phyloP scores from a whole-genome alignment of 2,797 vertebrate genomes.

The Taenioides sp. region DNA sequence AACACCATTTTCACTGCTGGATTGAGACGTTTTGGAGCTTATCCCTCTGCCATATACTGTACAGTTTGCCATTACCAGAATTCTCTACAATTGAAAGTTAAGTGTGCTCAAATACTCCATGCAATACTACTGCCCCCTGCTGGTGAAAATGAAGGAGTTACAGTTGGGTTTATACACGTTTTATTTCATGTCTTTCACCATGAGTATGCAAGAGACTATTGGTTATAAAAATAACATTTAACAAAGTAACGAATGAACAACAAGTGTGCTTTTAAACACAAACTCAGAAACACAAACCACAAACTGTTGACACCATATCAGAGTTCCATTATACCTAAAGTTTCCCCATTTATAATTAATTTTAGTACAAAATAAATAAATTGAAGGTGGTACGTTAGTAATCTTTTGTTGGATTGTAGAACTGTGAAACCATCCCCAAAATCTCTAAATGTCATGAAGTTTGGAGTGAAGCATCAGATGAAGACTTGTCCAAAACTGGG shows the following conservation, averaged over 20 bases:
- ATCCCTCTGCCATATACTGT: neutral
- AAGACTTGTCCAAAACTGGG: conserved; percentile 10
- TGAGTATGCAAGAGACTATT: conserved; percentile 18
- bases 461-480: neutral
- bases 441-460: neutral
- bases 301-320: neutral
- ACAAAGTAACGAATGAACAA: conserved; percentile 8
- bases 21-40: neutral
- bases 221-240: conserved; percentile 55
- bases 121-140: conserved; percentile 71
- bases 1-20: neutral
- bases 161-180: conserved; percentile 17
- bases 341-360: conserved; percentile 1
- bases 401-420: conserved; percentile 8
- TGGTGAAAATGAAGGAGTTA: conserved; percentile 36
- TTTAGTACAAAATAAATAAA: conserved; percentile 32
- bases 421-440: conserved; percentile 23
- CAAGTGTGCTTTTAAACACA: conserved; percentile 7
- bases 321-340: neutral
- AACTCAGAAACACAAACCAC: conserved; percentile 14
- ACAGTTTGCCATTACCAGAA: neutral
- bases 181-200: conserved; percentile 50
- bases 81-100: neutral
- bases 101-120: conserved; percentile 11
- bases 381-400: neutral